A percentile compares a stretch with the other conserved stretches of the same genome.
phyloP scores from a whole-genome alignment of 2,113 vertebrate species.

The Asarcornis scutulata region DNA sequence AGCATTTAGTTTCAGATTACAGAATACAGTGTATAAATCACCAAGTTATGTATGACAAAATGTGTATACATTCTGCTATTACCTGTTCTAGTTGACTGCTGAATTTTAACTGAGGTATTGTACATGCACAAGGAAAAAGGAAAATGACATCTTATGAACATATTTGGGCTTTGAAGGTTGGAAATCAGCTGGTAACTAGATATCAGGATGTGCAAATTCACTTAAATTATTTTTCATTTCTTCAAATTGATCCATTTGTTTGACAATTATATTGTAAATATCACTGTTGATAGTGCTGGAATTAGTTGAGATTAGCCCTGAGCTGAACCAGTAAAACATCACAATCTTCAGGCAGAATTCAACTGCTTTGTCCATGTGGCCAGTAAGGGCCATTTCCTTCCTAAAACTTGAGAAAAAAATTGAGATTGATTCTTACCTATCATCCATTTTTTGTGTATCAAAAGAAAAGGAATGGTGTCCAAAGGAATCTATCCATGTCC shows the following conservation, averaged over 20 bases:
- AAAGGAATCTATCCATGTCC: background rate
- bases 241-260: background rate
- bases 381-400: background rate
- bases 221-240: background rate
- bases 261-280: background rate
- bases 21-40: background rate
- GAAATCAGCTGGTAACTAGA: background rate
- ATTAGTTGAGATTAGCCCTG: background rate
- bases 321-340: background rate
- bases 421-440: background rate
- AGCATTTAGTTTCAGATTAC: background rate
- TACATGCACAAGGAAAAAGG: background rate
- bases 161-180: background rate
- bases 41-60: background rate
- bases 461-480: accelerated
- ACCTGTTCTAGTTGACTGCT: background rate
- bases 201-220: background rate
- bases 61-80: background rate
- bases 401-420: background rate
- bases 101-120: background rate
- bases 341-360: background rate
- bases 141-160: background rate
- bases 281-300: background rate
- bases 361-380: background rate
- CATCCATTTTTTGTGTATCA: background rate